phyloP scores from a whole-genome alignment of 2,113 vertebrate species.

The Catharus minimus region DNA sequence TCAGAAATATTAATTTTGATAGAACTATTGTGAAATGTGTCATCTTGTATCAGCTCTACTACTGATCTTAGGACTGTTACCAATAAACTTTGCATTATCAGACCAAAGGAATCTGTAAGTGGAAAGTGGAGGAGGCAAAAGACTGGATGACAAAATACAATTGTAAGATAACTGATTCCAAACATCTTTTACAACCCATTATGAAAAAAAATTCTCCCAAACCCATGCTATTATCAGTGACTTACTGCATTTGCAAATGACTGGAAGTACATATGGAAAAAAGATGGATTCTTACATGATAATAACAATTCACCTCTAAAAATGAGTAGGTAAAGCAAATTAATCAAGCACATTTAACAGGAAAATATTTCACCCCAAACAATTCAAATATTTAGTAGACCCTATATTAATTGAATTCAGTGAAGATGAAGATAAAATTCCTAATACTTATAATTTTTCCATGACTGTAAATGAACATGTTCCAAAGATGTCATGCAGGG shows the following conservation, averaged over 20 bases:
- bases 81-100: background rate
- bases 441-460: background rate
- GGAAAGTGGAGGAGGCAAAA: background rate
- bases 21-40: background rate
- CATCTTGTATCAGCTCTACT: background rate
- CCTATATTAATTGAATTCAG: background rate
- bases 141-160: background rate
- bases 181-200: background rate
- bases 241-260: background rate
- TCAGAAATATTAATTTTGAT: background rate
- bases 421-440: background rate
- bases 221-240: background rate
- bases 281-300: background rate
- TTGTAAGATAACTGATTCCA: background rate
- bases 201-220: background rate
- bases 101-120: background rate
- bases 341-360: background rate
- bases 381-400: background rate
- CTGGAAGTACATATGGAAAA: background rate
- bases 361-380: background rate
- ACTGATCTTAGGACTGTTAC: background rate
- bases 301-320: background rate
- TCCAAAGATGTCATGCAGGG: background rate
- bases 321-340: background rate
- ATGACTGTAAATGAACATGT: background rate